Evolutionary conservation across 2,113 vertebrate genomes (phyloP).

Genomic region (Diphyllodes magnificus): DNA sequence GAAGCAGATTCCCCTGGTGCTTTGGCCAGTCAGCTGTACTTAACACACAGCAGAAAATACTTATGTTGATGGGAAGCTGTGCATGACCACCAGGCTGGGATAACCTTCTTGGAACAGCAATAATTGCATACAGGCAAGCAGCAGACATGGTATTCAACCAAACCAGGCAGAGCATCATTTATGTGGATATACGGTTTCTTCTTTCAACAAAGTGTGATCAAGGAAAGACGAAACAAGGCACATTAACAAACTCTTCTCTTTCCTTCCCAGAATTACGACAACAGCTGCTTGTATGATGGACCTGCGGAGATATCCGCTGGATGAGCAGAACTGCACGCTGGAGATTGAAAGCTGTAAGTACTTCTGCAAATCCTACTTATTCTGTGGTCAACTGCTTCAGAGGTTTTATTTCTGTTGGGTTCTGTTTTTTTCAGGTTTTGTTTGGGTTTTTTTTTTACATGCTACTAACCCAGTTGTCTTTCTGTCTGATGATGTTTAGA

Average conservation of each 20-base stretch:
- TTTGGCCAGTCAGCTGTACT: not conserved
- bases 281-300: slow-evolving; percentile 99
- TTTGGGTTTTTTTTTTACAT: not conserved
- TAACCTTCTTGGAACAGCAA: not conserved
- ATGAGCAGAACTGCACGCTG: slow-evolving; percentile 95
- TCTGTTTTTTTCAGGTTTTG: not conserved
- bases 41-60: not conserved
- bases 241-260: not conserved
- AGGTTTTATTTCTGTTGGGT: not conserved
- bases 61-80: not conserved
- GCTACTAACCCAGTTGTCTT: not conserved
- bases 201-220: not conserved
- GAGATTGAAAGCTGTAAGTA: slow-evolving; percentile 98
- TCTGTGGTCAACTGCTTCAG: not conserved
- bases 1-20: not conserved
- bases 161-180: not conserved
- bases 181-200: not conserved
- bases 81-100: not conserved
- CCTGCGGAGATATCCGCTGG: slow-evolving; percentile 89
- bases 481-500: not conserved
- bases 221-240: not conserved
- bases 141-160: not conserved
- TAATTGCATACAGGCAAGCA: not conserved
- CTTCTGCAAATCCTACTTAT: slow-evolving; percentile 28
- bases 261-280: slow-evolving; percentile 87